phyloP scores from a whole-genome alignment of 2,797 vertebrate genomes.

The Hapalemur alaotrensis region DNA sequence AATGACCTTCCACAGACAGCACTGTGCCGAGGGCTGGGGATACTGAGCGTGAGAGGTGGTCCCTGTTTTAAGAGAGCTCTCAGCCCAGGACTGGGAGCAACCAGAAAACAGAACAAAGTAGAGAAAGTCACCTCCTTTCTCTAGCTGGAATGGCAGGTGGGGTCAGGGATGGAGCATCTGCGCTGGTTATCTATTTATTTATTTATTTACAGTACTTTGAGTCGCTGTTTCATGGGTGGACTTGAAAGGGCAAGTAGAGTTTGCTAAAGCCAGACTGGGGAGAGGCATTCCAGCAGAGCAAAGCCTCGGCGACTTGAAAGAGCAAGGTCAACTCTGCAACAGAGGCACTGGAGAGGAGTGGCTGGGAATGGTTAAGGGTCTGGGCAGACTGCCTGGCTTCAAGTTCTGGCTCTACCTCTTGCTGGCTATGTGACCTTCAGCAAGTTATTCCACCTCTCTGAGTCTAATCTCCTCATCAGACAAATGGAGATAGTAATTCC shows the following conservation, averaged over 20 bases:
- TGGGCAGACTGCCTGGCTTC: background rate
- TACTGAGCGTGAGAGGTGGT: fast-evolving
- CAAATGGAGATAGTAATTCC: background rate
- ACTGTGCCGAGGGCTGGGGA: background rate
- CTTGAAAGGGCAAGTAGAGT: background rate
- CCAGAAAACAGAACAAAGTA: background rate
- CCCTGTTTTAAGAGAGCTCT: background rate
- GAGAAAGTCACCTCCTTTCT: background rate
- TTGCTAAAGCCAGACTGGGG: background rate
- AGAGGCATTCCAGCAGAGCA: background rate
- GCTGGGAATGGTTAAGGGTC: background rate
- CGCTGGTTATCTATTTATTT: background rate
- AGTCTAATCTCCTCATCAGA: background rate
- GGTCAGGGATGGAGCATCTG: background rate
- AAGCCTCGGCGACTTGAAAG: background rate
- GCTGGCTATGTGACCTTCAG: background rate
- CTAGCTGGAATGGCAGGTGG: background rate
- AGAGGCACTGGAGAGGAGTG: background rate
- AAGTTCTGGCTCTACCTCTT: background rate
- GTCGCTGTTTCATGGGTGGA: background rate
- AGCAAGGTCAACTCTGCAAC: background rate
- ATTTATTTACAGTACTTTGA: background rate
- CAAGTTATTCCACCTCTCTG: background rate
- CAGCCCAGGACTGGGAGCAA: background rate
- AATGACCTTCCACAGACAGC: background rate